Percentiles rank a stretch among this genome's conserved stretches.
These are phyloP conservation scores for Stenurella melanura DNA, from an alignment of 2,888 invertebrate species.

Conservation along the genomic window DNA sequence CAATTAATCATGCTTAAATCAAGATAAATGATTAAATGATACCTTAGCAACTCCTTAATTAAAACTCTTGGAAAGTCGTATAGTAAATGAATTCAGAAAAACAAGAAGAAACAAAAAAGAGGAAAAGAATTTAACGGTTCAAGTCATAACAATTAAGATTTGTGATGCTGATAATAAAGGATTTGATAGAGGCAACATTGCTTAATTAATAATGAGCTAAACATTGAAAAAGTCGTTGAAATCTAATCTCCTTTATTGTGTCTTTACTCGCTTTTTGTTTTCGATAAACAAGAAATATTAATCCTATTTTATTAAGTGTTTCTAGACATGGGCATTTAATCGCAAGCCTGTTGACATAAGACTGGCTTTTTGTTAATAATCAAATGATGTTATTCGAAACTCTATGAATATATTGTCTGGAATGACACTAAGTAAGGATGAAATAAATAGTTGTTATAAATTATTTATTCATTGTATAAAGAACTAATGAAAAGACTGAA, in stretches of 20 bases:
- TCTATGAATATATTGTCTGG: too few relatives aligned
- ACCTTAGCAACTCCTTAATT: constrained; percentile 16
- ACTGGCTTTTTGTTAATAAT: too few relatives aligned
- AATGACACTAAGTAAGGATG: too few relatives aligned
- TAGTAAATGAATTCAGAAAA: constrained; percentile 16
- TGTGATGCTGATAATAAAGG: constrained; percentile 24
- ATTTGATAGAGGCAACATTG: constrained; percentile 35
- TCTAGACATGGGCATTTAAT: not conserved
- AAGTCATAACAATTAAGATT: constrained; percentile 34
- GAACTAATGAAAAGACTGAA: too few relatives aligned
- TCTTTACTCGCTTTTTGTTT: constrained; percentile 2
- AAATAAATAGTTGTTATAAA: too few relatives aligned
- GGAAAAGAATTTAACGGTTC: constrained; percentile 5
- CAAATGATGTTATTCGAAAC: too few relatives aligned
- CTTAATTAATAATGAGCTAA: constrained; percentile 8
- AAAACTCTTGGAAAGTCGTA: constrained; percentile 1
- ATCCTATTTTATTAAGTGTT: not conserved
- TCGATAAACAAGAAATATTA: not conserved
- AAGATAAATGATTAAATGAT: constrained; percentile 28
- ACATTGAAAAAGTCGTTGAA: constrained; percentile 11
- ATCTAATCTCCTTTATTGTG: constrained; percentile 1
- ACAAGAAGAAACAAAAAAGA: not conserved
- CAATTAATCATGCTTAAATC: constrained; percentile 24
- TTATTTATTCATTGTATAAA: too few relatives aligned
- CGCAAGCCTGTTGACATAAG: too few relatives aligned